These are phyloP conservation scores for Lophochroa leadbeateri DNA, from an alignment of 2,113 vertebrate species.

Conservation along the genomic window DNA sequence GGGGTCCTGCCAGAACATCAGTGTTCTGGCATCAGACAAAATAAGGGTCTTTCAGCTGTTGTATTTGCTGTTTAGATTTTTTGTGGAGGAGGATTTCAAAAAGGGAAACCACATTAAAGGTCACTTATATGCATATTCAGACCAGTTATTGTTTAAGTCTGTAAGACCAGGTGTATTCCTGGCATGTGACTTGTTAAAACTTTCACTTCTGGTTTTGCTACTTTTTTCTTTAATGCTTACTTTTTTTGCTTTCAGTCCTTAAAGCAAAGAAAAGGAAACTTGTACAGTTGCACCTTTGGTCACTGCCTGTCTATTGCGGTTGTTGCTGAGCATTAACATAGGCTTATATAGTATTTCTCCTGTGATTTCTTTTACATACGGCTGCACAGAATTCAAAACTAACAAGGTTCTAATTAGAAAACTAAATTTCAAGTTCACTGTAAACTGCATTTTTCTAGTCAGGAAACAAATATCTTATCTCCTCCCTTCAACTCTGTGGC, in stretches of 20 bases:
- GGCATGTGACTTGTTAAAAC: neutral
- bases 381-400: neutral
- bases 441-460: neutral
- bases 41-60: neutral
- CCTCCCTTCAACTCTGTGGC: neutral
- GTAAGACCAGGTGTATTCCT: neutral
- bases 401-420: conserved; percentile 6
- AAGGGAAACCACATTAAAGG: neutral
- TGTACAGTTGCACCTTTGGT: neutral
- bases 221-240: neutral
- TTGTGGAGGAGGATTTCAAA: neutral
- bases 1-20: neutral
- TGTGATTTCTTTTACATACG: neutral
- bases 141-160: neutral
- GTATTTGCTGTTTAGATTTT: neutral
- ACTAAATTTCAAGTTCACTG: neutral
- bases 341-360: neutral
- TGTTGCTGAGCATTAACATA: neutral
- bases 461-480: neutral
- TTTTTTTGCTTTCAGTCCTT: neutral
- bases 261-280: neutral
- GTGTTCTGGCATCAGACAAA: neutral
- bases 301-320: neutral
- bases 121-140: neutral
- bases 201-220: neutral